Evolutionary conservation across 1,140 invertebrate species (phyloP), one percentile per base, ranked within the genome.

Genomic region (Pseudomyrmex flavicornis): DNA sequence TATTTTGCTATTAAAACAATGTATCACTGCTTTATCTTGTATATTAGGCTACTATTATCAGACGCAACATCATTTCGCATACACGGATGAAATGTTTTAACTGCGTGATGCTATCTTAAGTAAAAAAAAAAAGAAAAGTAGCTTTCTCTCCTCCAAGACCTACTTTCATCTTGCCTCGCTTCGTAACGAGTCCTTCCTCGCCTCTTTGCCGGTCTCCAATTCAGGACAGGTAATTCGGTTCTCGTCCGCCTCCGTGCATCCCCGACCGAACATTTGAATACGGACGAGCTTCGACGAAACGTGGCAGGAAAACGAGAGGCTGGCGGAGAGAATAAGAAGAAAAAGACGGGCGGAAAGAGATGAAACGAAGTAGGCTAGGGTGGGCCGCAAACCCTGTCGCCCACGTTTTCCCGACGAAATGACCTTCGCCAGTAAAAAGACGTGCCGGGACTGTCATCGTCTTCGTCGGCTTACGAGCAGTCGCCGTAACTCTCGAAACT

Each of bases 401-500:
- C 70, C 44, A 22, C 20, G 61, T 83, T 85, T 68, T 62, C 13
- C 10, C 80, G 44, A 44, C 20, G 22, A 79, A 82, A 82, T 83
- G 86, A 85, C 66, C 61, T 75, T 79, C 74, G 63, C 52, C 56
- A 20, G 76, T 75, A 85, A 82, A 85, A 88, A 76, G 26, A 73
- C 76, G 50, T 63, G 56, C 56, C 56, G 48, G 75, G 50, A 58
- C 70, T 69, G 58, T 88, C 69, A 50, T 88, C 82, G 73, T 86
- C 82, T 82, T 20, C 44, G 70, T 44, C 46, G 86, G 84, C 79
- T 87, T 87, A 87, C 50, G 80, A 83, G 22, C 58, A 77, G 86
- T 84, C 86, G 62, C 58, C 83, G 85, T 88, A 87, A 87, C 82
- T 76, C 65, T 69, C 48, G 75, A 82, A 87, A 87, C 63, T 85